These are phyloP conservation scores for Ifrita kowaldi DNA, from an alignment of 2,113 vertebrate genomes.

Conservation along the genomic window DNA sequence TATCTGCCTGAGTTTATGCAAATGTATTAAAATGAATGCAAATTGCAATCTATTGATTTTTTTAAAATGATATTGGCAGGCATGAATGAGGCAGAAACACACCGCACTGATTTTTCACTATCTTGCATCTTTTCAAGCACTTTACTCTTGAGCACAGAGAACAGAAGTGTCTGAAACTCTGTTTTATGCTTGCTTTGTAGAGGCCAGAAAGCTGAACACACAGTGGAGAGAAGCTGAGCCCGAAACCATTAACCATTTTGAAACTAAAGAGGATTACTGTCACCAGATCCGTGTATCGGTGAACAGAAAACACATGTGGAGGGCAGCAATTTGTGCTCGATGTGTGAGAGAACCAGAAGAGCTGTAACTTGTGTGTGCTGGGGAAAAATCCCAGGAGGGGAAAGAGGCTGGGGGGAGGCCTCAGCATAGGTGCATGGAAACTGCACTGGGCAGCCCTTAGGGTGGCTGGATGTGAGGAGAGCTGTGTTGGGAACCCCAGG, in stretches of 20 bases:
- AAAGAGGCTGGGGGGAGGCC: not conserved
- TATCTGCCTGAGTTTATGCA: constrained; percentile 45
- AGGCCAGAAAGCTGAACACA: not conserved
- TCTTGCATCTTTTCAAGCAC: constrained; percentile 41
- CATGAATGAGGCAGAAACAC: constrained; percentile 41
- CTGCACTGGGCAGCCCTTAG: not conserved
- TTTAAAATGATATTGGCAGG: constrained; percentile 52
- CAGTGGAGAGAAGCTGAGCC: not conserved
- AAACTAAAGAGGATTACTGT: not conserved
- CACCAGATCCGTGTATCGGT: not conserved
- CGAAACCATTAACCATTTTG: not conserved
- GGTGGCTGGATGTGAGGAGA: not conserved
- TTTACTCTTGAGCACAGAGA: not conserved
- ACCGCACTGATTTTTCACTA: constrained; percentile 39
- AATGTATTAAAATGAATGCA: constrained; percentile 67
- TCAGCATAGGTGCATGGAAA: not conserved
- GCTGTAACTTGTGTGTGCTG: not conserved
- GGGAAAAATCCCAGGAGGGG: not conserved
- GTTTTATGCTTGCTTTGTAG: not conserved
- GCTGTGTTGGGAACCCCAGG: not conserved
- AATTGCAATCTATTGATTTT: constrained; percentile 70
- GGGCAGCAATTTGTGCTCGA: not conserved
- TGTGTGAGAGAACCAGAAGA: not conserved
- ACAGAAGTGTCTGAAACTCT: not conserved
- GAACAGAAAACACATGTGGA: not conserved